A percentile compares a stretch with the other conserved stretches of the same genome.
These are phyloP conservation scores for Plectropomus leopardus DNA, from an alignment of 2,113 vertebrate species.

Conservation along the genomic window DNA sequence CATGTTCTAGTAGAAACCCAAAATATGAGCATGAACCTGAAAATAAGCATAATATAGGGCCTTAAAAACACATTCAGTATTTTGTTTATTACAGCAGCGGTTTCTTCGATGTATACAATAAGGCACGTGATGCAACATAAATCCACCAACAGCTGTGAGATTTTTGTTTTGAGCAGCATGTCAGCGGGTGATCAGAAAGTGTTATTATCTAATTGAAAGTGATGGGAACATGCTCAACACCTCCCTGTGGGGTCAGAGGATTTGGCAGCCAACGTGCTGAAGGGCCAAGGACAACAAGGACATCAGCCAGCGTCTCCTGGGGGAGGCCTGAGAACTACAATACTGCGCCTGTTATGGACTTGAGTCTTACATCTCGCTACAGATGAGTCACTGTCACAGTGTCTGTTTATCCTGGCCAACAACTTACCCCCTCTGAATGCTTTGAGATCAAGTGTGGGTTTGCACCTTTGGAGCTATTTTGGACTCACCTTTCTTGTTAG, in stretches of 20 bases:
- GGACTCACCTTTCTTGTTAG: slow-evolving; percentile 93
- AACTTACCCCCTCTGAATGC: slow-evolving; percentile 10
- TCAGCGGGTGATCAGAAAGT: slow-evolving; percentile 66
- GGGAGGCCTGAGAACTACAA: slow-evolving; percentile 33
- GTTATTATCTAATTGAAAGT: slow-evolving; percentile 63
- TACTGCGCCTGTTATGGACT: slow-evolving; percentile 1
- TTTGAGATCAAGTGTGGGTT: slow-evolving; percentile 22
- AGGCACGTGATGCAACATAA: neutral
- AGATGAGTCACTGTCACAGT: slow-evolving; percentile 51
- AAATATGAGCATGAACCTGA: no score
- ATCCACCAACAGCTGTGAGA: slow-evolving; percentile 11
- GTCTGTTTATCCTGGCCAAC: slow-evolving; percentile 47
- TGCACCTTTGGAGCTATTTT: slow-evolving; percentile 54
- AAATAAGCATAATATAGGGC: no score
- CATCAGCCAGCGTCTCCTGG: slow-evolving; percentile 15
- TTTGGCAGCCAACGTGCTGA: slow-evolving; percentile 63
- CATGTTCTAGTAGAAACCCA: no score
- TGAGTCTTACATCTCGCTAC: slow-evolving; percentile 22
- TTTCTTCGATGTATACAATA: neutral
- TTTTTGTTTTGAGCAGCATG: slow-evolving; percentile 32
- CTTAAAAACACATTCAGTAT: no score
- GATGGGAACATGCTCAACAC: slow-evolving; percentile 64
- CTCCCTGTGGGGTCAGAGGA: slow-evolving; percentile 57
- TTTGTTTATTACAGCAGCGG: no score
- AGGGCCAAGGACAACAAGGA: slow-evolving; percentile 72